Evolutionary conservation across 1,140 invertebrate species (phyloP), one percentile per base, ranked within the genome.

Genomic region (Drosophila pseudoobscura): DNA sequence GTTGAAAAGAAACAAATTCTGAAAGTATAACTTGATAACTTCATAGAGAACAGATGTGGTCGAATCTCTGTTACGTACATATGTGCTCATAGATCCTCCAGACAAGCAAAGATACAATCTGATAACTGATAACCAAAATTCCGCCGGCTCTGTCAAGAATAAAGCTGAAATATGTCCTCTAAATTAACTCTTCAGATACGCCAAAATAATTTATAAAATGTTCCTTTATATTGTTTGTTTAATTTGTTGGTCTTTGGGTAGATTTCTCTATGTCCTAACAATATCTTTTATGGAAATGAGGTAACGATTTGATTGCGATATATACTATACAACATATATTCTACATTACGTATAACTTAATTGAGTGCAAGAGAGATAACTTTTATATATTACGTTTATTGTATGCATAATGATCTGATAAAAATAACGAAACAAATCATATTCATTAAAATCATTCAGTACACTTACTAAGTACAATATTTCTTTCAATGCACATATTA

Each of bases 341-440:
- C 72, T 73, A 84, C 62, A 75, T 54, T 73, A 75, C 74, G 54
- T 75, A 84, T 75, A 59, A 84, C 70, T 74, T 73, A 57, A 75
- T 71, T 64, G 68, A 79, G 52, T 53, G 52, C 35, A 59, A 43
- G 58, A 75, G 56, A 59, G 57, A 59, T 58, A 79, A 78, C 79
- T 83, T 79, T 73, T 85, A 84, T 80, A 59, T 80, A 79, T 80
- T 84, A 83, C 73, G 75, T 83, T 83, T 84, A 83, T 78, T 83
- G 51, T 75, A 84, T 65, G 73, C 55, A 79, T 78, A 66, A 75
- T 68, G 70, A 55, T 63, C 64, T 78, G 60, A 82, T 75, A 63
- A 61, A 61, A 51, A 47, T 66, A 84, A 75, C 65, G 66, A 83
- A 75, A 75, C 56, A 62, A 83, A 79, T 78, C 70, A 87, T 78